Evolutionary conservation across 2,113 vertebrate genomes (phyloP).

Genomic region (Dipodomys stephensi): DNA sequence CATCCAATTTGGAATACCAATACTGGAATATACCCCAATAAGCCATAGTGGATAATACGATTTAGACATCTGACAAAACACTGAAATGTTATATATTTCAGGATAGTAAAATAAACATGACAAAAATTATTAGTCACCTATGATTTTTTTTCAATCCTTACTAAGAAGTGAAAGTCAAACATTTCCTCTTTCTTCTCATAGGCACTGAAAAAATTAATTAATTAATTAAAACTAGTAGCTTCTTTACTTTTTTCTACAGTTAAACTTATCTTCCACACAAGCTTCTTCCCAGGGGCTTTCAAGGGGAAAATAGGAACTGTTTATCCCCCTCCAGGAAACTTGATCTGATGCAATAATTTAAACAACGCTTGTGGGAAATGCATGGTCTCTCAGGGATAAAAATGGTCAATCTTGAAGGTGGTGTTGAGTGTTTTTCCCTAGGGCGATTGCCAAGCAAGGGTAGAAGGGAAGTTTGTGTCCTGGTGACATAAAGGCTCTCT

Average conservation of each 20-base stretch:
- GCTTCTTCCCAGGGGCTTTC: background rate
- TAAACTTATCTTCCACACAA: background rate
- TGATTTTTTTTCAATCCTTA: background rate
- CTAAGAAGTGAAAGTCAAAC: background rate
- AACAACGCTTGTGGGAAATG: slow-evolving; percentile 28
- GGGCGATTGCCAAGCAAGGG: background rate
- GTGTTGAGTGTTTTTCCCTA: background rate
- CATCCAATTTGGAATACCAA: background rate
- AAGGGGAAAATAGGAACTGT: background rate
- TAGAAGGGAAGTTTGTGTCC: background rate
- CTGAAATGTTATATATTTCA: slow-evolving; percentile 18
- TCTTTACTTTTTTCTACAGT: background rate
- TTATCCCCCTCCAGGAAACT: background rate
- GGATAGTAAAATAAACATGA: slow-evolving; percentile 32
- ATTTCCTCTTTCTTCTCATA: background rate
- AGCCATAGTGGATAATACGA: background rate
- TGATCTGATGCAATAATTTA: slow-evolving; percentile 62
- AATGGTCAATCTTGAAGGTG: background rate
- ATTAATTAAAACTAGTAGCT: no score
- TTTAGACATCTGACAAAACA: slow-evolving; percentile 23
- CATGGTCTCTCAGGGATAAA: slow-evolving; percentile 45
- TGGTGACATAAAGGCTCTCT: background rate
- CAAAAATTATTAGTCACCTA: background rate
- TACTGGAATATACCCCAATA: background rate
- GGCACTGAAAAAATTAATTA: background rate